Evolutionary conservation across 2,888 invertebrate genomes (phyloP).

Genomic region (Ophion obscuratus): DNA sequence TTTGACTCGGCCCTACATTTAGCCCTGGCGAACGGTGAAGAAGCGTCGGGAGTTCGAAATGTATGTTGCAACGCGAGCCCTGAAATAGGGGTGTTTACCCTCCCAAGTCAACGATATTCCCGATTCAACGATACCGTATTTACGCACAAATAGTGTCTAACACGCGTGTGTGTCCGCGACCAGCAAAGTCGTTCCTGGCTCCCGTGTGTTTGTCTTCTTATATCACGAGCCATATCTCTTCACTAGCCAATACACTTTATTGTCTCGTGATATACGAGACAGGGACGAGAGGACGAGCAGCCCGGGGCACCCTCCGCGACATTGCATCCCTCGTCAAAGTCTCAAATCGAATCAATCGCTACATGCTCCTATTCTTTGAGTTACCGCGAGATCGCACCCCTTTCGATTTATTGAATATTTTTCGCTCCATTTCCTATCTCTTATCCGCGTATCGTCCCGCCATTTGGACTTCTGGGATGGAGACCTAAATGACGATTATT

Average conservation of each 20-base stretch:
- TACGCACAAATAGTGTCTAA: conserved; percentile 78
- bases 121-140: conserved; percentile 75
- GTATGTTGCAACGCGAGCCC: conserved; percentile 71
- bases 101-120: conserved; percentile 61
- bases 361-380: neutral
- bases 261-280: conserved; percentile 49
- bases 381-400: conserved; percentile 37
- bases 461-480: neutral
- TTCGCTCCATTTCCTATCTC: neutral
- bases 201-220: conserved; percentile 82
- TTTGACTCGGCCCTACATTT: conserved; percentile 25
- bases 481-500: conserved; percentile 7
- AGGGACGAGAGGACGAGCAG: conserved; percentile 18
- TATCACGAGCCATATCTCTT: conserved; percentile 72
- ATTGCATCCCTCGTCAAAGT: conserved; percentile 37
- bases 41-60: conserved; percentile 69
- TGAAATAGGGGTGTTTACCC: conserved; percentile 35
- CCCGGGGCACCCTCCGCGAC: conserved; percentile 28
- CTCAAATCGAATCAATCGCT: conserved; percentile 59
- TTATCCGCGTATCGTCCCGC: neutral
- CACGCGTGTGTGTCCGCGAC: conserved; percentile 55
- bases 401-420: conserved; percentile 5
- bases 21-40: conserved; percentile 23
- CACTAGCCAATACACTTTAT: conserved; percentile 57
- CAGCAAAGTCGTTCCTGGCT: conserved; percentile 70